Evolutionary conservation across 2,888 invertebrate genomes (phyloP).

Genomic region (Thymelicus lineola): DNA sequence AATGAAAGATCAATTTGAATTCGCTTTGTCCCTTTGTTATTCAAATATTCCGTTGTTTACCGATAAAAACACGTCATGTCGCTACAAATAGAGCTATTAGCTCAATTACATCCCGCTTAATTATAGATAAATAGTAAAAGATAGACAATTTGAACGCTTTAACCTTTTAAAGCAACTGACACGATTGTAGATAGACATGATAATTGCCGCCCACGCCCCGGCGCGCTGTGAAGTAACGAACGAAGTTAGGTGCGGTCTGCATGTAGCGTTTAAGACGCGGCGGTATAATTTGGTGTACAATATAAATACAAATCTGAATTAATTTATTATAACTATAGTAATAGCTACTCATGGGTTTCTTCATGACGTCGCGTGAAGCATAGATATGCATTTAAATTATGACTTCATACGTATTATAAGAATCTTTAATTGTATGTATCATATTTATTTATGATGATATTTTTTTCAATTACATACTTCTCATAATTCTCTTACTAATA

Average conservation of each 20-base stretch:
- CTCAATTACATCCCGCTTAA: slow-evolving; percentile 34
- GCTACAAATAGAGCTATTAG: slow-evolving; percentile 36
- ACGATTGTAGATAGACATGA: slow-evolving; percentile 54
- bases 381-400: too few relatives aligned
- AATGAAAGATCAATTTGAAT: too few relatives aligned
- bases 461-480: too few relatives aligned
- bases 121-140: slow-evolving; percentile 38
- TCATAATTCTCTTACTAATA: too few relatives aligned
- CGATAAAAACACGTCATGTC: slow-evolving; percentile 5
- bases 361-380: too few relatives aligned
- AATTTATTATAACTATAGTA: too few relatives aligned
- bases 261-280: slow-evolving; percentile 1
- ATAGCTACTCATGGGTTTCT: too few relatives aligned
- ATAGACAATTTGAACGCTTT: slow-evolving; percentile 36
- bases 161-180: slow-evolving; percentile 45
- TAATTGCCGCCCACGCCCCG: slow-evolving; percentile 46
- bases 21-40: background rate
- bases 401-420: too few relatives aligned
- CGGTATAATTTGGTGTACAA: background rate
- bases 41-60: background rate
- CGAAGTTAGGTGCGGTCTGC: background rate
- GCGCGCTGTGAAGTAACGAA: slow-evolving; percentile 36
- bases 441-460: too few relatives aligned
- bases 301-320: too few relatives aligned
- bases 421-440: too few relatives aligned